phyloP scores from a whole-genome alignment of 2,797 vertebrate genomes.

The Apogon talboti region DNA sequence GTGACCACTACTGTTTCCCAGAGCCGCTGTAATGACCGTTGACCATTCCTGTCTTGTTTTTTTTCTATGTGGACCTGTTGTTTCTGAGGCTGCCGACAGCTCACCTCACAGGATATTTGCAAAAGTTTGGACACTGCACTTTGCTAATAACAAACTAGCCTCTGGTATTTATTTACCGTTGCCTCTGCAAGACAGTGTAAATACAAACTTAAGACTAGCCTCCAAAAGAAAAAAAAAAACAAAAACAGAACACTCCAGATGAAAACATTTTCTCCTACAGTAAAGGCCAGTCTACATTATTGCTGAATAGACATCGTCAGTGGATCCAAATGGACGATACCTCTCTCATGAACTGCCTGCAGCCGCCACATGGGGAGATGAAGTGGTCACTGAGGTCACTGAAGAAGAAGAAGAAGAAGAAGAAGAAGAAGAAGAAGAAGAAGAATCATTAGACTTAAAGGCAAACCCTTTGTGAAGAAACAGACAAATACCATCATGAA shows the following conservation, averaged over 20 bases:
- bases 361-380: slow-evolving; percentile 91
- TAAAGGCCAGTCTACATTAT: neutral
- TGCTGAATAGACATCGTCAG: neutral
- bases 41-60: too few relatives aligned
- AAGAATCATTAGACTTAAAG: too few relatives aligned
- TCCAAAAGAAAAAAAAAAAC: too few relatives aligned
- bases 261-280: neutral
- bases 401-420: slow-evolving; percentile 30
- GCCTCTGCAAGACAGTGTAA: neutral
- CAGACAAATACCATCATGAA: too few relatives aligned
- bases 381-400: slow-evolving; percentile 88
- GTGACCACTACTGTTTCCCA: too few relatives aligned
- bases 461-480: too few relatives aligned
- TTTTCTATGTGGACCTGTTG: too few relatives aligned
- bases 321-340: slow-evolving; percentile 60
- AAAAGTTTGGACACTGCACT: neutral
- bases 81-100: too few relatives aligned
- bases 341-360: slow-evolving; percentile 96
- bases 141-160: neutral
- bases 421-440: neutral
- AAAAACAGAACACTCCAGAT: neutral
- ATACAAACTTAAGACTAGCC: neutral
- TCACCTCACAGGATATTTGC: neutral
- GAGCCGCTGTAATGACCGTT: too few relatives aligned
- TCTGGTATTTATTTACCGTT: slow-evolving; percentile 3